These are phyloP conservation scores for Standfussiana lucernea DNA, from an alignment of 2,888 invertebrate species.

Conservation along the genomic window DNA sequence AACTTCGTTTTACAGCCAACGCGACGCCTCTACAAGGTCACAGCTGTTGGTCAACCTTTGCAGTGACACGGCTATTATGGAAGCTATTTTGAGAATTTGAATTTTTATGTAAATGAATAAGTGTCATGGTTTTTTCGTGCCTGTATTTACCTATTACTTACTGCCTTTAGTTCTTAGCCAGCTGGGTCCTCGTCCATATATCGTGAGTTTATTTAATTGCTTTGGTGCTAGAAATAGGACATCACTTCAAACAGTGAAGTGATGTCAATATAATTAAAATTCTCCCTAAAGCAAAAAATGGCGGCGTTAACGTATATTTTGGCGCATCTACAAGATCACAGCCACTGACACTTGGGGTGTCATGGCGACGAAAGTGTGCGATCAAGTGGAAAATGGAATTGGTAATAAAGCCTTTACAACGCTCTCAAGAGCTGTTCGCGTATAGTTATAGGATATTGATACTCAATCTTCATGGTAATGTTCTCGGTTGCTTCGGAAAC, in stretches of 20 bases:
- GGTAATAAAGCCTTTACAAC: constrained; percentile 47
- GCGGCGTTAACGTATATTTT: not conserved
- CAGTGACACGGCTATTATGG: constrained; percentile 3
- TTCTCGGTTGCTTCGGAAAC: not conserved
- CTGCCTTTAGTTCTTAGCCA: not conserved
- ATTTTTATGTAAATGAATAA: constrained; percentile 24
- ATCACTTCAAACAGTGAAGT: too few relatives aligned
- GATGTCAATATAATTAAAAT: not conserved
- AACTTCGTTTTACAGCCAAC: constrained; percentile 44
- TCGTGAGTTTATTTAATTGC: not conserved
- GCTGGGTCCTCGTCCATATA: not conserved
- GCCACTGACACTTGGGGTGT: constrained; percentile 22
- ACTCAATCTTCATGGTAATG: constrained; percentile 23
- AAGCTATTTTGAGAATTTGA: constrained; percentile 37
- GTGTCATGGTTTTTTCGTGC: constrained; percentile 6
- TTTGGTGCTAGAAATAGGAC: not conserved
- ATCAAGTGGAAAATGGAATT: constrained; percentile 57
- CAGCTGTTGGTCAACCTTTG: constrained; percentile 19
- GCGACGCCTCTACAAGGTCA: constrained; percentile 60
- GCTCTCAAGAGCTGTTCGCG: constrained; percentile 19
- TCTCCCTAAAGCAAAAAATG: constrained; percentile 19
- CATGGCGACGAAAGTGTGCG: constrained; percentile 37
- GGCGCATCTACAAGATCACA: constrained; percentile 38
- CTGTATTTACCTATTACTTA: not conserved
- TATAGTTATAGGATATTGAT: constrained; percentile 24